phyloP scores from a whole-genome alignment of 1,140 invertebrate species.

The Caenorhabditis brenneri region DNA sequence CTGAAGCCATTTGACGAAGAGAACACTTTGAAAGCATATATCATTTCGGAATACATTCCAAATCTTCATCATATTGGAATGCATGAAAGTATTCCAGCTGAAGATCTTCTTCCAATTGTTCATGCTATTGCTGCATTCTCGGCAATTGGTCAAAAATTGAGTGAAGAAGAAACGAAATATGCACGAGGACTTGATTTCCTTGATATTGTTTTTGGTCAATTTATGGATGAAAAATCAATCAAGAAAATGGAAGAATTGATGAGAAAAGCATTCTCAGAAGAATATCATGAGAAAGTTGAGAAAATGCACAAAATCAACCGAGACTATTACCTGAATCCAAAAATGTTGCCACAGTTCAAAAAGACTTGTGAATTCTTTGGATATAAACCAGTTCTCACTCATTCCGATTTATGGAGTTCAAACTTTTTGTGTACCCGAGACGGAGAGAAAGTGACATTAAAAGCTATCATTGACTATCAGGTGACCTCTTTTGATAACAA shows the following conservation, averaged over 20 bases:
- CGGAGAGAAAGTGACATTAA: neutral
- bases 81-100: constrained; percentile 14
- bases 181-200: neutral
- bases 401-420: constrained; percentile 23
- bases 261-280: neutral
- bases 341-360: neutral
- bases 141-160: neutral
- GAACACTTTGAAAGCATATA: constrained; percentile 17
- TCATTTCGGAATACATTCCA: constrained; percentile 21
- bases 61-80: constrained; percentile 19
- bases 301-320: constrained; percentile 4
- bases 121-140: neutral
- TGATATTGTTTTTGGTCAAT: constrained; percentile 4
- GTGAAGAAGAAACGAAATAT: constrained; percentile 10
- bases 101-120: neutral
- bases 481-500: neutral
- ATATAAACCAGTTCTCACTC: constrained; percentile 29
- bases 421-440: constrained; percentile 19
- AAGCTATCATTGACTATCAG: constrained; percentile 27
- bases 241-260: neutral
- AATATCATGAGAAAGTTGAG: neutral
- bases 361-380: constrained; percentile 24
- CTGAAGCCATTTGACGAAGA: constrained; percentile 28
- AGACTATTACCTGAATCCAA: neutral
- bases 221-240: neutral